A percentile compares a stretch with the other conserved stretches of the same genome.
Conservation (phyloP, 2,113 vertebrate species). For the Neodon shergylaensis region DNA sequence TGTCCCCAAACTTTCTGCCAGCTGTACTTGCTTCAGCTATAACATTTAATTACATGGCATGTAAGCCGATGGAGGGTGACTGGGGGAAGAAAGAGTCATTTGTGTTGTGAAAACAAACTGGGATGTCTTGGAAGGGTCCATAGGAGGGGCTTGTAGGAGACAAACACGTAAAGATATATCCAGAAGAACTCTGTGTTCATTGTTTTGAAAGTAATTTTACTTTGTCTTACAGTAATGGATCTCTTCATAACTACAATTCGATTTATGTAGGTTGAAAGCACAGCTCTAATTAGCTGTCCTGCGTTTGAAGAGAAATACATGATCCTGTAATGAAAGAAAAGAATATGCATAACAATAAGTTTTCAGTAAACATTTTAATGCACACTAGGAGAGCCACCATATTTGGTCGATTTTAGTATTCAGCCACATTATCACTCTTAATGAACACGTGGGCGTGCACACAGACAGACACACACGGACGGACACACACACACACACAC, state of each 20-base stretch:
- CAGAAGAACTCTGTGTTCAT: conserved; percentile 2
- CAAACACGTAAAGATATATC: neutral
- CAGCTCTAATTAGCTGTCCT: neutral
- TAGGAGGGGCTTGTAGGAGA: neutral
- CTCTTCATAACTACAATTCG: neutral
- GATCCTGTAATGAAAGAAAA: neutral
- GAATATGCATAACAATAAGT: neutral
- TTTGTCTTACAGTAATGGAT: conserved; percentile 24
- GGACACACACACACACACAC: neutral
- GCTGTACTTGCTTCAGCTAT: neutral
- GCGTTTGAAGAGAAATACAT: conserved; percentile 20
- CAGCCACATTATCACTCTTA: neutral
- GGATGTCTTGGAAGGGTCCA: neutral
- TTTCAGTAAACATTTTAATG: conserved; percentile 20
- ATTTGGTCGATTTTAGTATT: neutral
- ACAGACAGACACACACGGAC: neutral
- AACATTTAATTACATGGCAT: neutral
- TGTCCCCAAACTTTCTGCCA: neutral
- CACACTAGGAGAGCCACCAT: neutral
- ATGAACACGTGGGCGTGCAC: neutral
- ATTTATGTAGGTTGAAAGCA: neutral
- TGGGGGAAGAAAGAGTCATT: neutral
- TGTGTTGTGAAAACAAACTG: conserved; percentile 3
- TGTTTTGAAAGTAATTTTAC: conserved; percentile 48
- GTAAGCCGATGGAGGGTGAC: neutral